Conservation (phyloP, 2,797 vertebrate species). For the Artibeus jamaicensis region DNA sequence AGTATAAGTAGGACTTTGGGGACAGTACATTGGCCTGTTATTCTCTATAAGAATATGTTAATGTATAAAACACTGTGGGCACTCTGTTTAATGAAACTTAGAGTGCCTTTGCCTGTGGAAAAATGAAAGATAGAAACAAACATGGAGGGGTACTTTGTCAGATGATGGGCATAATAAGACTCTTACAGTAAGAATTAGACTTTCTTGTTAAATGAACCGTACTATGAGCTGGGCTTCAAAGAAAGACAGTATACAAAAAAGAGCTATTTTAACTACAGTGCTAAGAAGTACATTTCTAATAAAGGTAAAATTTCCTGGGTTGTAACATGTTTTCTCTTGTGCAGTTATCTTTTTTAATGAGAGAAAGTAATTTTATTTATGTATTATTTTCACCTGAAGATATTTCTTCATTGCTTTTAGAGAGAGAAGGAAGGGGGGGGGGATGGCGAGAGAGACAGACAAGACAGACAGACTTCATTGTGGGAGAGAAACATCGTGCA, state of each 20-base stretch:
- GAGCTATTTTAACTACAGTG: not conserved
- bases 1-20: not conserved
- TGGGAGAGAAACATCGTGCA: not conserved
- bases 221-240: not conserved
- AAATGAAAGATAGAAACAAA: not conserved
- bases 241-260: conserved; percentile 15
- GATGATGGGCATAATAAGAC: not conserved
- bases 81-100: not conserved
- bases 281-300: not conserved
- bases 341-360: not conserved
- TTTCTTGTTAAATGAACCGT: conserved; percentile 12
- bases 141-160: not conserved
- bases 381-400: not conserved
- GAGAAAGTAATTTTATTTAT: not conserved
- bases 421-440: not conserved
- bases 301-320: not conserved
- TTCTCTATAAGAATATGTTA: not conserved
- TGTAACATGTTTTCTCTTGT: not conserved
- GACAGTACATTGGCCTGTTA: not conserved
- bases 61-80: not conserved
- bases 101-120: not conserved
- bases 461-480: not conserved
- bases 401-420: not conserved
- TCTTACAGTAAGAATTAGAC: not conserved
- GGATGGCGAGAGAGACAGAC: not conserved